Percentiles rank a stretch among this genome's conserved stretches.
Conservation (phyloP, 2,797 vertebrate genomes). For the Cheracebus regulus region DNA sequence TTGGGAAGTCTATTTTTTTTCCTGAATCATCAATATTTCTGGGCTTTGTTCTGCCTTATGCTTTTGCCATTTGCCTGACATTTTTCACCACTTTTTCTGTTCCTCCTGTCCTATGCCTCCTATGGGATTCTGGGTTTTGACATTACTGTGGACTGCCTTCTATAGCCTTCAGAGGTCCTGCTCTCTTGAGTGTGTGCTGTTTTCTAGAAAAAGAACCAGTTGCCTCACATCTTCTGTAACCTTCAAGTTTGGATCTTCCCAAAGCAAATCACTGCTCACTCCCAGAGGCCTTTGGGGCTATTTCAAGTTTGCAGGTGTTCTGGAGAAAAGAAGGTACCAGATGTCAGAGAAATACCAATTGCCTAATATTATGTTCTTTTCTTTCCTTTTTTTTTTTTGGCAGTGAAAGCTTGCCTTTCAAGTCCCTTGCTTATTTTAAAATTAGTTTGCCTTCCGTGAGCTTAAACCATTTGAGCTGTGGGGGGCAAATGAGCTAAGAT, state of each 20-base stretch:
- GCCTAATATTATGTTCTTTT: neutral
- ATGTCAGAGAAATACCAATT: conserved; percentile 43
- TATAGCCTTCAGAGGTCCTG: neutral
- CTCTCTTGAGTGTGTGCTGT: neutral
- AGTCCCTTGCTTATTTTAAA: conserved; percentile 64
- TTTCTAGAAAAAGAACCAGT: neutral
- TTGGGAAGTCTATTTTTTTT: neutral
- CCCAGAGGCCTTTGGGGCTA: neutral
- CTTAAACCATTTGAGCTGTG: conserved; percentile 37
- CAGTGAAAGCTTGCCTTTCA: conserved; percentile 61
- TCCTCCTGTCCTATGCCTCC: neutral
- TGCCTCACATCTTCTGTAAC: neutral
- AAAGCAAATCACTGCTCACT: neutral
- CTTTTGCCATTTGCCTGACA: neutral
- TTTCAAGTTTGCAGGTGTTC: conserved; percentile 63
- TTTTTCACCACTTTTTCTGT: neutral
- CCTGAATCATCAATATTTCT: neutral
- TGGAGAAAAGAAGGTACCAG: neutral
- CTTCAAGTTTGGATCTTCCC: neutral
- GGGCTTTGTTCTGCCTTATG: neutral
- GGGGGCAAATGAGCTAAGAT: conserved; percentile 64
- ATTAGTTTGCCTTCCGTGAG: conserved; percentile 54
- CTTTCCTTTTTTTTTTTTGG: neutral
- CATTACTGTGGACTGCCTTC: neutral
- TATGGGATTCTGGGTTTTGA: neutral